These are phyloP conservation scores for Sylvietta virens DNA, from an alignment of 2,113 vertebrate species.

Conservation along the genomic window DNA sequence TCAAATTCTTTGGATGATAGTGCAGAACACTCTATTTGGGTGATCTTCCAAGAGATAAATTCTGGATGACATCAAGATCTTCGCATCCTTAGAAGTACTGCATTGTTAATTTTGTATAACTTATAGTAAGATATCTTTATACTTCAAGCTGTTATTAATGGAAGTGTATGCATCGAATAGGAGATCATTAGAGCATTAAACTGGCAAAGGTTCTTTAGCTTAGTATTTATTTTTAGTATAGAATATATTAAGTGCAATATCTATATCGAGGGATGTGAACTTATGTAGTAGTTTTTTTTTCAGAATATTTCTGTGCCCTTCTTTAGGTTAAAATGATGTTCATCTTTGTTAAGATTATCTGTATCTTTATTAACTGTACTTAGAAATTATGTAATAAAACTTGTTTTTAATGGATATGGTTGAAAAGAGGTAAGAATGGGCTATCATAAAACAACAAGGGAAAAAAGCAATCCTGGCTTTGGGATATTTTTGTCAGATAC, in stretches of 20 bases:
- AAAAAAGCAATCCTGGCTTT: neutral
- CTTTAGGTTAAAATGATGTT: neutral
- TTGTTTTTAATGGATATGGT: neutral
- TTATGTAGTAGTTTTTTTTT: neutral
- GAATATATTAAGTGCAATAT: neutral
- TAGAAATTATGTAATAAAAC: neutral
- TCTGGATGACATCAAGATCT: neutral
- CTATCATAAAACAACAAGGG: neutral
- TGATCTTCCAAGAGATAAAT: neutral
- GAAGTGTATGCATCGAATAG: neutral
- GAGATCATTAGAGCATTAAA: neutral
- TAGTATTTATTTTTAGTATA: neutral
- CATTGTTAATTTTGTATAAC: neutral
- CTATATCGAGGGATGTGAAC: neutral
- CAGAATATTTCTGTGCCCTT: neutral
- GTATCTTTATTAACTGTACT: neutral
- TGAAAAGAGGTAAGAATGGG: neutral
- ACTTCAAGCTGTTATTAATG: neutral
- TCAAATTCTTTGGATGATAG: neutral
- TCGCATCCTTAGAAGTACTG: neutral
- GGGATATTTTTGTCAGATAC: neutral
- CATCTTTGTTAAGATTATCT: too few species aligned
- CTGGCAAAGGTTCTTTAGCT: neutral
- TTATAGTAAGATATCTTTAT: neutral
- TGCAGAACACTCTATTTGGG: neutral